A percentile compares a stretch with the other conserved stretches of the same genome.
phyloP scores from a whole-genome alignment of 1,140 invertebrate genomes.

The Drosophila dunni region DNA sequence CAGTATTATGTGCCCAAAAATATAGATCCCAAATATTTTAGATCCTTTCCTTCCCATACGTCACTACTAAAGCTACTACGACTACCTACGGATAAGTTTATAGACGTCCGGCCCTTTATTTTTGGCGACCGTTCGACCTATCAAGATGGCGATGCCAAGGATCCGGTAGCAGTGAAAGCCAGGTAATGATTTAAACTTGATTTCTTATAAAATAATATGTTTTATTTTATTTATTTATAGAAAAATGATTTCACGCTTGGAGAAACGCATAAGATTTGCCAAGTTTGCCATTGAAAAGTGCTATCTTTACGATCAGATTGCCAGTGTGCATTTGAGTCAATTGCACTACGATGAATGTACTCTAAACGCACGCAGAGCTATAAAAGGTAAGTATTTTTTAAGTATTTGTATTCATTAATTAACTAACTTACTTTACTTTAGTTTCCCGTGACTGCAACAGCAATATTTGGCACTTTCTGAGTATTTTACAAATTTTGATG shows the following conservation, averaged over 20 bases:
- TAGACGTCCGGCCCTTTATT: conserved; percentile 54
- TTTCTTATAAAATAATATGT: neutral
- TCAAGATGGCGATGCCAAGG: conserved; percentile 35
- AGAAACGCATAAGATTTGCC: conserved; percentile 67
- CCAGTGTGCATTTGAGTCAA: conserved; percentile 57
- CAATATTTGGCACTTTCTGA: conserved; percentile 63
- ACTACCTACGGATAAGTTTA: conserved; percentile 54
- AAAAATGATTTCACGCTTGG: conserved; percentile 43
- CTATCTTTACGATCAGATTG: conserved; percentile 71
- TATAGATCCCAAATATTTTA: conserved; percentile 6
- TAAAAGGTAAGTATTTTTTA: conserved; percentile 47
- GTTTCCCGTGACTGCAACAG: conserved; percentile 60
- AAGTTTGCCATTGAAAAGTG: conserved; percentile 78
- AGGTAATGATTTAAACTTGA: conserved; percentile 1
- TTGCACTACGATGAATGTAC: conserved; percentile 70
- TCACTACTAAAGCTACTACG: conserved; percentile 40
- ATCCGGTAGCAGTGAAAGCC: neutral
- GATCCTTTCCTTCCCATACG: neutral
- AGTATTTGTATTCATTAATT: neutral
- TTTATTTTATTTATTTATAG: conserved; percentile 6
- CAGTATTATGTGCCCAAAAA: conserved; percentile 41
- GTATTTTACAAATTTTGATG: conserved; percentile 63
- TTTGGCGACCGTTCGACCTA: conserved; percentile 77
- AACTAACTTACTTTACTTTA: neutral
- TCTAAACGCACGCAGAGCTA: conserved; percentile 55